Conservation (phyloP, 2,113 vertebrate genomes). For the Phodopus roborovskii region DNA sequence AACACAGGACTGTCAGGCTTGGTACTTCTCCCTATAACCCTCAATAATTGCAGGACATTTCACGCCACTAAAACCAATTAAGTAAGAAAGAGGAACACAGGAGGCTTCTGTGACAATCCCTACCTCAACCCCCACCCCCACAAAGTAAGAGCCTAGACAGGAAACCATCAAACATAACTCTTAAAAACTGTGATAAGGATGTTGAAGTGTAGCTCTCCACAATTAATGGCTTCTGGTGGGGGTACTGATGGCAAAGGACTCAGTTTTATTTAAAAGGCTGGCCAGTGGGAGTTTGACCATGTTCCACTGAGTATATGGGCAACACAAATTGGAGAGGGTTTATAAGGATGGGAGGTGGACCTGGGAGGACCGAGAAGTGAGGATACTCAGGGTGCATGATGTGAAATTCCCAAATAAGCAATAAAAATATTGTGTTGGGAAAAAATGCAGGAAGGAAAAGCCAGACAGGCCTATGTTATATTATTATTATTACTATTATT, state of each 20-base stretch:
- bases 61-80: slow-evolving; percentile 23
- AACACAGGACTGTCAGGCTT: neutral
- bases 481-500: no score
- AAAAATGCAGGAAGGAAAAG: slow-evolving; percentile 22
- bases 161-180: neutral
- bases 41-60: neutral
- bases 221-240: neutral
- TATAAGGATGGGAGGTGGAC: neutral
- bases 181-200: neutral
- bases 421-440: neutral
- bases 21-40: neutral
- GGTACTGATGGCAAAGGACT: neutral
- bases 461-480: neutral
- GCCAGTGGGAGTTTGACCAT: neutral
- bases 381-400: neutral
- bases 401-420: neutral
- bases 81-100: neutral
- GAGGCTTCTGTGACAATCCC: neutral
- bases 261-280: neutral
- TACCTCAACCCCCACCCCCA: neutral
- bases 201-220: neutral
- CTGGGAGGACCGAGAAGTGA: neutral
- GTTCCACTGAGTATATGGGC: neutral
- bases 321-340: neutral
- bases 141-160: neutral